These are phyloP conservation scores for Dascyllus trimaculatus DNA, from an alignment of 2,113 vertebrate species.

Conservation along the genomic window DNA sequence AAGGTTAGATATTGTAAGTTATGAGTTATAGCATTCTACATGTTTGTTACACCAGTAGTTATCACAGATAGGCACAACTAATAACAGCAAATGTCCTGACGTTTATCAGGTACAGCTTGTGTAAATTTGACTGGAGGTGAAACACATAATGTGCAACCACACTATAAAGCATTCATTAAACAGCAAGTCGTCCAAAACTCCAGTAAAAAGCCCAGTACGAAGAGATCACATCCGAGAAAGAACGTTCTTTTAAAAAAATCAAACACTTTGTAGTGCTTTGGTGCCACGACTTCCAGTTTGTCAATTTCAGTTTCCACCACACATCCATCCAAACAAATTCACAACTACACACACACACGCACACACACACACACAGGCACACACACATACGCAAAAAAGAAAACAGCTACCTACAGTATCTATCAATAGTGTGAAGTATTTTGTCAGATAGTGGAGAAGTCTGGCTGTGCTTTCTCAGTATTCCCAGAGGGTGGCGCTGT, in stretches of 20 bases:
- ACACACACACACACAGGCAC: slow-evolving; percentile 14
- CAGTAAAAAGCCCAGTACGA: slow-evolving; percentile 57
- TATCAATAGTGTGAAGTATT: slow-evolving; percentile 56
- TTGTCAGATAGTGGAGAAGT: slow-evolving; percentile 22
- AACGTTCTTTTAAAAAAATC: slow-evolving; percentile 6
- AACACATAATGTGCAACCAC: slow-evolving; percentile 23
- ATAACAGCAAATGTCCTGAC: slow-evolving; percentile 7
- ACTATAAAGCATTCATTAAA: slow-evolving; percentile 37
- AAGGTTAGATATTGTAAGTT: slow-evolving; percentile 44
- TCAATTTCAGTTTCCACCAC: slow-evolving; percentile 19
- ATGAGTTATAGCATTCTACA: slow-evolving; percentile 34
- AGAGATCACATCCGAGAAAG: slow-evolving; percentile 47
- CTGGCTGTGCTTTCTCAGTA: slow-evolving; percentile 83
- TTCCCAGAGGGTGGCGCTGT: slow-evolving; percentile 94
- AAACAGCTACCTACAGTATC: slow-evolving; percentile 47
- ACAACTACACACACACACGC: slow-evolving; percentile 49
- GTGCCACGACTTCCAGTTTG: slow-evolving; percentile 50
- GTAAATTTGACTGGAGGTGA: slow-evolving; percentile 35
- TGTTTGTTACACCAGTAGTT: slow-evolving; percentile 51
- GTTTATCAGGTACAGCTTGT: slow-evolving; percentile 21
- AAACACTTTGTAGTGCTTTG: slow-evolving; percentile 36
- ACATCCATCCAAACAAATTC: slow-evolving; percentile 49
- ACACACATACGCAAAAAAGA: slow-evolving; percentile 20
- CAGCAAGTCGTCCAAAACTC: slow-evolving; percentile 27
- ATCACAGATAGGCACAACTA: slow-evolving; percentile 49